These are phyloP conservation scores for Pocillopora verrucosa DNA, from an alignment of 64 coral and sea anemone species.

Conservation along the genomic window DNA sequence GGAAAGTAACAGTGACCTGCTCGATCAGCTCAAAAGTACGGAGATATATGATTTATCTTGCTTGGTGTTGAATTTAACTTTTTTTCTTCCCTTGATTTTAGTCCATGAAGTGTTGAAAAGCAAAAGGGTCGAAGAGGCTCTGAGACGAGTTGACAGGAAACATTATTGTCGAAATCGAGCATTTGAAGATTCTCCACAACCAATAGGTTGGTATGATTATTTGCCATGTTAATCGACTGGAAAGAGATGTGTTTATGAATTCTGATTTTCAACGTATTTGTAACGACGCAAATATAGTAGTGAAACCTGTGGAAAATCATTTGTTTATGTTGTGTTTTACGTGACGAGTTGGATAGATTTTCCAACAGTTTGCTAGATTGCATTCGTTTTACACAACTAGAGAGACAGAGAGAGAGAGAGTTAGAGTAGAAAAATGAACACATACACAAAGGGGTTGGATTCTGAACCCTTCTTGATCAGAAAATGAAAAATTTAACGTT, in stretches of 20 bases:
- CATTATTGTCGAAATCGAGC: conserved; percentile 69
- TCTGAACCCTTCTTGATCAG: too few species aligned
- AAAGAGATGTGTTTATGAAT: too few species aligned
- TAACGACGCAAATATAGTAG: too few species aligned
- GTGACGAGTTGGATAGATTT: too few species aligned
- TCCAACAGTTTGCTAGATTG: too few species aligned
- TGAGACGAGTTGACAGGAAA: conserved; percentile 76
- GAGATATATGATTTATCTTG: neutral
- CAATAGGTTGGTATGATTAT: conserved; percentile 68
- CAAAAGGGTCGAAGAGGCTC: conserved; percentile 65
- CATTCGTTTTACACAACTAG: too few species aligned
- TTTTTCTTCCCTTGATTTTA: neutral
- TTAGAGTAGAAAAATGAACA: too few species aligned
- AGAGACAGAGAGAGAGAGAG: too few species aligned
- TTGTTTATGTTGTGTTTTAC: too few species aligned
- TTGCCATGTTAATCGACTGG: neutral
- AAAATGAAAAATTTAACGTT: neutral
- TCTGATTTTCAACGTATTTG: too few species aligned
- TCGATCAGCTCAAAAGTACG: conserved; percentile 80
- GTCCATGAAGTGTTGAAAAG: conserved; percentile 88
- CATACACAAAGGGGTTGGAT: too few species aligned
- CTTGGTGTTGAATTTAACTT: neutral
- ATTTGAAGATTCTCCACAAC: conserved; percentile 90
- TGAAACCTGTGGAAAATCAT: too few species aligned
- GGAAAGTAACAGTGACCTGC: conserved; percentile 70